Conservation (phyloP, 2,113 vertebrate genomes). For the Epinephelus moara region DNA sequence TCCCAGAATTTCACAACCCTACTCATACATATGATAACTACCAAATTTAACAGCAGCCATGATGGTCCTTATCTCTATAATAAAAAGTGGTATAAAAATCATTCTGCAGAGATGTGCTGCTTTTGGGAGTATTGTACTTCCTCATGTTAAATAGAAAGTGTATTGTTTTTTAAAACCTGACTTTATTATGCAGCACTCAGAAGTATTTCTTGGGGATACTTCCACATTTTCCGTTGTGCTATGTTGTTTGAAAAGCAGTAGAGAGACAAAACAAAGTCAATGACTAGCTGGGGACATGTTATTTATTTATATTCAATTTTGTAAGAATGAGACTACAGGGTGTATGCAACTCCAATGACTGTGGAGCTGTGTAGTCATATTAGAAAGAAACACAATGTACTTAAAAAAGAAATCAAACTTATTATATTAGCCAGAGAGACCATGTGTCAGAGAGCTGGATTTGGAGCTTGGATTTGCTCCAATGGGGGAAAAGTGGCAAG, state of each 20-base stretch:
- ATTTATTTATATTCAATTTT: slow-evolving; percentile 19
- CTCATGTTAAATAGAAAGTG: neutral
- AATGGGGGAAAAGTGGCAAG: neutral
- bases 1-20: too few relatives aligned
- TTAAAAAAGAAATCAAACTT: neutral
- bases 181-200: slow-evolving; percentile 19
- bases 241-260: neutral
- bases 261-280: slow-evolving; percentile 29
- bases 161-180: slow-evolving; percentile 1
- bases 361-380: neutral
- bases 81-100: neutral
- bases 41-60: neutral
- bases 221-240: neutral
- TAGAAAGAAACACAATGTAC: slow-evolving; percentile 1
- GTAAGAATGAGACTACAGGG: neutral
- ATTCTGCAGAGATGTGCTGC: neutral
- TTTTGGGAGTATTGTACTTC: neutral
- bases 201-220: neutral
- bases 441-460: neutral
- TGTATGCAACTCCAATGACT: neutral
- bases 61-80: neutral
- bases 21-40: neutral
- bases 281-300: slow-evolving; percentile 15
- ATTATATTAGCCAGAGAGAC: neutral
- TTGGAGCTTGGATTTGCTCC: neutral